Evolutionary conservation across 2,888 invertebrate species (phyloP).

Genomic region (Cistogaster globosa): DNA sequence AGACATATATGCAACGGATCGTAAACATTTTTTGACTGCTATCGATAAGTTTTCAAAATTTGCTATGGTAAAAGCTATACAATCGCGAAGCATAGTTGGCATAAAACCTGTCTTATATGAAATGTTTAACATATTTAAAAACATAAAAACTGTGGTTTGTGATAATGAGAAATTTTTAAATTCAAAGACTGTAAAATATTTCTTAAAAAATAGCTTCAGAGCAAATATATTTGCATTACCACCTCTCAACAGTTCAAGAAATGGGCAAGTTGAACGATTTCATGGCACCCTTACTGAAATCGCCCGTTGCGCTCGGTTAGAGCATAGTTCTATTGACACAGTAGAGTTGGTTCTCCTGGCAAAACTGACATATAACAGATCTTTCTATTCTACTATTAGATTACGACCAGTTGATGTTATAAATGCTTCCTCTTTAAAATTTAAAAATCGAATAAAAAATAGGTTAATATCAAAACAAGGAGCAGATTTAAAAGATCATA

Average conservation of each 20-base stretch:
- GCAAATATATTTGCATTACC: slow-evolving; percentile 6
- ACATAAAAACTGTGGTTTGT: neutral
- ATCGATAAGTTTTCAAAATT: slow-evolving; percentile 18
- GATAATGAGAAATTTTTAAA: slow-evolving; percentile 5
- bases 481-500: slow-evolving; percentile 10
- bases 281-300: slow-evolving; percentile 1
- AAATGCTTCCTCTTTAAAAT: neutral
- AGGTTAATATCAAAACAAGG: slow-evolving; percentile 5
- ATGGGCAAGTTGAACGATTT: slow-evolving; percentile 27
- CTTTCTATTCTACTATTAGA: no score
- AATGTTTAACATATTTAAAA: neutral
- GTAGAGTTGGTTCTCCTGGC: neutral
- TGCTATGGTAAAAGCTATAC: slow-evolving; percentile 2
- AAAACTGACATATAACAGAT: neutral
- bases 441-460: slow-evolving; percentile 10
- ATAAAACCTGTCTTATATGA: slow-evolving; percentile 15
- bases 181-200: neutral
- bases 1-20: slow-evolving; percentile 9
- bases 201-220: neutral
- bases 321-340: neutral
- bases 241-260: slow-evolving; percentile 1
- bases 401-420: no score
- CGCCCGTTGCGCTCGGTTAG: neutral
- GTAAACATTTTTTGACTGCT: neutral
- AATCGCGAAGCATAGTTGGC: slow-evolving; percentile 4